Percentiles rank a stretch among this genome's conserved stretches.
phyloP scores from a whole-genome alignment of 37 sponge, comb jelly and placozoan species.

The Axinella damicornis region DNA sequence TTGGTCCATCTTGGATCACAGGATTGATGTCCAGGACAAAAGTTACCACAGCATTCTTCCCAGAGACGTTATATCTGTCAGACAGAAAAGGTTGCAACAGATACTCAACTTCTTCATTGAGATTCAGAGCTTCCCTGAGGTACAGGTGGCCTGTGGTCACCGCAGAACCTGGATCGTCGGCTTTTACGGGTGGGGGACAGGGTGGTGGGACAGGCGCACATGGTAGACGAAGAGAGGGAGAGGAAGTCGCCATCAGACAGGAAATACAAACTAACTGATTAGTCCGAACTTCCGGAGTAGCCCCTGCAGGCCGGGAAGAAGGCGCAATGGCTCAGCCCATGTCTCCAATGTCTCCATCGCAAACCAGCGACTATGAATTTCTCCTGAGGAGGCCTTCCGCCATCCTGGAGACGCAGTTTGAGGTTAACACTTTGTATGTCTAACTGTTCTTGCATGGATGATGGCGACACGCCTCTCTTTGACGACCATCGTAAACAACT shows the following conservation, averaged over 20 bases:
- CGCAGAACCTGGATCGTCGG: too few relatives aligned
- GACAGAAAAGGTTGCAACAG: not conserved
- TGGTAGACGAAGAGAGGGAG: too few relatives aligned
- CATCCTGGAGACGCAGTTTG: constrained; percentile 19
- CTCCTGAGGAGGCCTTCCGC: constrained; percentile 49
- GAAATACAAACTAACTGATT: too few relatives aligned
- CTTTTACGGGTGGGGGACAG: not conserved
- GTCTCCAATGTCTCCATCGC: not conserved
- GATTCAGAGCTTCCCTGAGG: not conserved
- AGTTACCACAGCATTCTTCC: not conserved
- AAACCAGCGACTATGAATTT: constrained; percentile 43
- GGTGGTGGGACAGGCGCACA: not conserved
- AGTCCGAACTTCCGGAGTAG: not conserved
- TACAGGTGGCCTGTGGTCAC: not conserved
- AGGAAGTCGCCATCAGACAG: too few relatives aligned
- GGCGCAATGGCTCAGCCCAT: not conserved
- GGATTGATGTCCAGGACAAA: constrained; percentile 9
- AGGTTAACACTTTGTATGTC: constrained; percentile 25
- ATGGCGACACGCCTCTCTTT: not conserved
- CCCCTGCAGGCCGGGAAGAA: not conserved
- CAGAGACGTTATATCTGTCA: not conserved
- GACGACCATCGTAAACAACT: not conserved
- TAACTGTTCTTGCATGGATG: too few relatives aligned
- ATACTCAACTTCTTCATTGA: not conserved
- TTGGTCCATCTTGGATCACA: constrained; percentile 56